phyloP scores from a whole-genome alignment of 2,797 vertebrate species.

The Oreonectes daqikongensis region DNA sequence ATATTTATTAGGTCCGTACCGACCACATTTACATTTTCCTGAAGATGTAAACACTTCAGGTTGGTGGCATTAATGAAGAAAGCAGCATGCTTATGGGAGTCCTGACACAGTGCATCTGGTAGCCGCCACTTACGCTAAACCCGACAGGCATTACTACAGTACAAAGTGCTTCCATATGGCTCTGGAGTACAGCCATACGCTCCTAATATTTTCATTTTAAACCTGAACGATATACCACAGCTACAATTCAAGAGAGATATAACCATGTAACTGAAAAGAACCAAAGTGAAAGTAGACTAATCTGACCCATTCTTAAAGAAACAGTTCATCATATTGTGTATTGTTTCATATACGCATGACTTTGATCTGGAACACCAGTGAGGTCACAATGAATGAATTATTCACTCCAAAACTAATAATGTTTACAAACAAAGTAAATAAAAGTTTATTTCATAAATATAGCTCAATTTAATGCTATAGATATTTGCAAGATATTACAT shows the following conservation, averaged over 20 bases:
- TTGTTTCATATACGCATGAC: no score
- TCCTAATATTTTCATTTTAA: slow-evolving; percentile 48
- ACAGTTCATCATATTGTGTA: no score
- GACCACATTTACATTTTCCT: slow-evolving; percentile 11
- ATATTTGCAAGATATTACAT: neutral
- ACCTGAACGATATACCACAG: slow-evolving; percentile 33
- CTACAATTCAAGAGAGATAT: slow-evolving; percentile 38
- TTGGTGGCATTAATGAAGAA: slow-evolving; percentile 60
- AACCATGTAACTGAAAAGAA: slow-evolving; percentile 12
- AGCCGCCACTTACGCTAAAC: slow-evolving; percentile 73
- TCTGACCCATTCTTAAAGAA: no score
- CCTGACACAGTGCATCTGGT: slow-evolving; percentile 68
- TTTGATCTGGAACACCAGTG: no score
- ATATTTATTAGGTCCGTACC: neutral
- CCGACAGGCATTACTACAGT: slow-evolving; percentile 72
- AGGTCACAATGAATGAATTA: no score
- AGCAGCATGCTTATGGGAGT: slow-evolving; percentile 65
- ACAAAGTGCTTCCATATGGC: slow-evolving; percentile 78
- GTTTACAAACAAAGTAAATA: no score
- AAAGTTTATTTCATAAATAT: no score
- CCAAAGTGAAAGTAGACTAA: neutral
- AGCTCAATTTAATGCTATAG: no score
- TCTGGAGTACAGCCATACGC: slow-evolving; percentile 62
- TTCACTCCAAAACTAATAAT: no score
- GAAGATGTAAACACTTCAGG: slow-evolving; percentile 36